A percentile compares a stretch with the other conserved stretches of the same genome.
phyloP scores from a whole-genome alignment of 2,113 vertebrate species.

The Corydoras sp. region DNA sequence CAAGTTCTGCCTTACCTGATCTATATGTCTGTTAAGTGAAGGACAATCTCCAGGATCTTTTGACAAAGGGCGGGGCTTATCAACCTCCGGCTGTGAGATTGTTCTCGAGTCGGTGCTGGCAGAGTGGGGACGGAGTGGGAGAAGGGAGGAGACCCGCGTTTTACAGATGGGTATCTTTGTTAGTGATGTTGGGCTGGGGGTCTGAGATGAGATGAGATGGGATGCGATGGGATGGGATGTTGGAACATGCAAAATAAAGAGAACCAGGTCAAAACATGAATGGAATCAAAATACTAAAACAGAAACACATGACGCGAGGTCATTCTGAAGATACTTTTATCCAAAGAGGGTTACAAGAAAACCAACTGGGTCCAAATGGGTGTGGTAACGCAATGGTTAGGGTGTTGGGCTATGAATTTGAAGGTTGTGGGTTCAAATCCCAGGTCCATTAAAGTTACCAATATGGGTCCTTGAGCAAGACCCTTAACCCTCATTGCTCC shows the following conservation, averaged over 20 bases:
- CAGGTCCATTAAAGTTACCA: too few species aligned
- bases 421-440: too few species aligned
- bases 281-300: neutral
- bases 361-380: too few species aligned
- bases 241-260: conserved; percentile 20
- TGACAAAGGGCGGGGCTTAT: conserved; percentile 66
- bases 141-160: conserved; percentile 67
- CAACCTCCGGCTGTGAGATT: conserved; percentile 61
- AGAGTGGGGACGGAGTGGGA: conserved; percentile 68
- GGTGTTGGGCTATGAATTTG: too few species aligned
- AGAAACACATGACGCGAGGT: neutral
- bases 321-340: too few species aligned
- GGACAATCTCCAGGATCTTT: conserved; percentile 64
- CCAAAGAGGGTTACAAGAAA: too few species aligned
- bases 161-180: conserved; percentile 88
- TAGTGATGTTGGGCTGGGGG: conserved; percentile 69
- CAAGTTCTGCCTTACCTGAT: conserved; percentile 72
- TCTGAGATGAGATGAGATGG: conserved; percentile 67
- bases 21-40: conserved; percentile 62
- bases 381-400: too few species aligned
- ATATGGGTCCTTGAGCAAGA: too few species aligned
- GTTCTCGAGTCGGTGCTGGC: conserved; percentile 67
- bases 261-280: neutral
- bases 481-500: too few species aligned
- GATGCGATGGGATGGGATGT: conserved; percentile 42